Conservation (phyloP, 2,797 vertebrate genomes). For the Gephyroberyx darwinii region DNA sequence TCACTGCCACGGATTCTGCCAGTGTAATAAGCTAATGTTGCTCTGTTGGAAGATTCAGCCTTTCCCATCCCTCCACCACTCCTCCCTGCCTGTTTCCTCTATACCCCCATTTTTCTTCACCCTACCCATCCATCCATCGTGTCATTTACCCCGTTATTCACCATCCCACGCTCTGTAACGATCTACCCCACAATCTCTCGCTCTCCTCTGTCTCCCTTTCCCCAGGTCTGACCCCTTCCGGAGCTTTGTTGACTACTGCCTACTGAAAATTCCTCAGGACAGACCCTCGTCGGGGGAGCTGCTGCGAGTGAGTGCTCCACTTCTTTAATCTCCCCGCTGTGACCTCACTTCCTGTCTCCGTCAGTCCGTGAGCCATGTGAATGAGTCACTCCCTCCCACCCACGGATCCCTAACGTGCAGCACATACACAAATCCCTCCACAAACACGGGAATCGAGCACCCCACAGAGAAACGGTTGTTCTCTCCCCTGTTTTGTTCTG, state of each 20-base stretch:
- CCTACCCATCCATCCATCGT: neutral
- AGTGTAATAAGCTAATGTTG: neutral
- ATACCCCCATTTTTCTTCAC: neutral
- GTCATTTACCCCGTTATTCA: neutral
- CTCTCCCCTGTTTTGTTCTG: conserved; percentile 7
- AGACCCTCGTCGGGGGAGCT: conserved; percentile 94
- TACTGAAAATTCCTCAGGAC: conserved; percentile 99
- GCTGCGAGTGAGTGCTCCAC: conserved; percentile 88
- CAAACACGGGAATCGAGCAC: conserved; percentile 38
- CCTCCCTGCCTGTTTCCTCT: neutral
- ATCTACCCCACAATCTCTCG: conserved; percentile 26
- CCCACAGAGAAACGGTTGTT: conserved; percentile 45
- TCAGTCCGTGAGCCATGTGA: conserved; percentile 53
- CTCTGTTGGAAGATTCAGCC: no score
- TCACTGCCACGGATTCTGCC: neutral
- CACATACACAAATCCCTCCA: conserved; percentile 43
- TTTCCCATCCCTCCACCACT: neutral
- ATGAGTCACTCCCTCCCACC: conserved; percentile 76
- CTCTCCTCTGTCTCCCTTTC: conserved; percentile 29
- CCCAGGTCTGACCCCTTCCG: conserved; percentile 94
- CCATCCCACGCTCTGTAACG: conserved; percentile 24
- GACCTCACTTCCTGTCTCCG: conserved; percentile 76
- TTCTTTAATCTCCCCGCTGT: conserved; percentile 62
- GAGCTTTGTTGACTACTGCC: conserved; percentile 99
- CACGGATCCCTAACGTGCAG: conserved; percentile 54